These are phyloP conservation scores for Calameuta idolon DNA, from an alignment of 2,888 invertebrate genomes.

Conservation along the genomic window DNA sequence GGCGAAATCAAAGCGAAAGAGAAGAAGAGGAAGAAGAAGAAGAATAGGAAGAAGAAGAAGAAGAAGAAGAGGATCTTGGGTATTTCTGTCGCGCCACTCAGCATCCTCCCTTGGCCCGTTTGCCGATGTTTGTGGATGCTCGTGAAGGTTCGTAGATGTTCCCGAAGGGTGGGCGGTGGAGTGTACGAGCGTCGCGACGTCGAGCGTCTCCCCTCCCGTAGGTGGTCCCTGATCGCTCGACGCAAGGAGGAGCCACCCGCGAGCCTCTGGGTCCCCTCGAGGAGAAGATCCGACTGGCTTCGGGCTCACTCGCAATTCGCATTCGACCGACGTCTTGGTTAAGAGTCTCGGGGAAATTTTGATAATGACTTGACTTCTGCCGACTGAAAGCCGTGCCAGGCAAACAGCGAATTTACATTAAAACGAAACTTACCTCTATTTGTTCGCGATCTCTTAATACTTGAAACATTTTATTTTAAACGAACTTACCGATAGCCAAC, in stretches of 20 bases:
- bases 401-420: slow-evolving; percentile 40
- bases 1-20: slow-evolving; percentile 8
- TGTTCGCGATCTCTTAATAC: no score
- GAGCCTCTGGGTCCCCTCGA: slow-evolving; percentile 41
- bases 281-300: slow-evolving; percentile 71
- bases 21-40: no score
- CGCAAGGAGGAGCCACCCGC: background rate
- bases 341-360: slow-evolving; percentile 70
- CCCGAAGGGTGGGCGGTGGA: background rate
- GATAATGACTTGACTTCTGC: slow-evolving; percentile 85
- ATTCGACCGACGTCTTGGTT: slow-evolving; percentile 94
- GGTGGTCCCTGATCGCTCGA: background rate
- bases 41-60: slow-evolving; percentile 14
- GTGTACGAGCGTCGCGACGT: background rate
- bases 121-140: no score
- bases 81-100: slow-evolving; percentile 2
- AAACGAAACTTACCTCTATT: slow-evolving; percentile 15
- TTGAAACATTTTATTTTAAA: no score
- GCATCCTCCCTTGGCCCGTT: slow-evolving; percentile 1
- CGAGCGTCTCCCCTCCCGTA: slow-evolving; percentile 12
- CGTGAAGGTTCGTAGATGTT: no score
- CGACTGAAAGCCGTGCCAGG: slow-evolving; percentile 71
- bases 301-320: slow-evolving; percentile 86
- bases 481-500: no score
- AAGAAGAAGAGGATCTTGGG: slow-evolving; percentile 5